phyloP scores from a whole-genome alignment of 2,888 invertebrate genomes.

The Ophonus ardosiacus region DNA sequence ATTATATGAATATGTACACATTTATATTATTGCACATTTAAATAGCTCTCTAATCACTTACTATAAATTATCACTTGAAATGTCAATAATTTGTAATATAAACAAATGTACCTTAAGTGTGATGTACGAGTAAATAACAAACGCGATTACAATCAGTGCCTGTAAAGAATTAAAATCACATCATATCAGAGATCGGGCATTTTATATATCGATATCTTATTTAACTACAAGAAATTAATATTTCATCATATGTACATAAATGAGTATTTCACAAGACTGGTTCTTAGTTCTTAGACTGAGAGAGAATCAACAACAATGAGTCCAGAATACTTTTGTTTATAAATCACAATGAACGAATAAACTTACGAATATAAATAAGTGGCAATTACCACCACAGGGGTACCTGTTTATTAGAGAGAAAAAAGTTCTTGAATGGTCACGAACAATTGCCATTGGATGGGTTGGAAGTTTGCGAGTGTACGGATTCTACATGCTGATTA shows the following conservation, averaged over 20 bases:
- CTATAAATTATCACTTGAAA: conserved; percentile 62
- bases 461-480: conserved; percentile 21
- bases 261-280: conserved; percentile 69
- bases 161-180: conserved; percentile 70
- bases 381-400: conserved; percentile 73
- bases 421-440: conserved; percentile 73
- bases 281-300: conserved; percentile 65
- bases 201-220: conserved; percentile 67
- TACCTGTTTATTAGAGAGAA: conserved; percentile 72
- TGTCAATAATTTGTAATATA: conserved; percentile 59
- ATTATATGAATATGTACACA: conserved; percentile 56
- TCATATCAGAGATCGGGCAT: conserved; percentile 73
- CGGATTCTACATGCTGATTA: conserved; percentile 84
- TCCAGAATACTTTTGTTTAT: not conserved
- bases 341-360: not conserved
- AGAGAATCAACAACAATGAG: conserved; percentile 6
- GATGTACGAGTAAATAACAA: conserved; percentile 58
- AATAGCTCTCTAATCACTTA: conserved; percentile 68
- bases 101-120: conserved; percentile 58
- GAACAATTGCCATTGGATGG: conserved; percentile 67
- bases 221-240: conserved; percentile 68
- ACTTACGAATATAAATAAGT: not conserved
- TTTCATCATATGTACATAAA: conserved; percentile 65
- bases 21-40: conserved; percentile 75
- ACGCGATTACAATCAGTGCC: conserved; percentile 61